Evolutionary conservation across 2,888 invertebrate genomes (phyloP), one percentile per base, ranked within the genome.

Genomic region (Sesamia inferens): DNA sequence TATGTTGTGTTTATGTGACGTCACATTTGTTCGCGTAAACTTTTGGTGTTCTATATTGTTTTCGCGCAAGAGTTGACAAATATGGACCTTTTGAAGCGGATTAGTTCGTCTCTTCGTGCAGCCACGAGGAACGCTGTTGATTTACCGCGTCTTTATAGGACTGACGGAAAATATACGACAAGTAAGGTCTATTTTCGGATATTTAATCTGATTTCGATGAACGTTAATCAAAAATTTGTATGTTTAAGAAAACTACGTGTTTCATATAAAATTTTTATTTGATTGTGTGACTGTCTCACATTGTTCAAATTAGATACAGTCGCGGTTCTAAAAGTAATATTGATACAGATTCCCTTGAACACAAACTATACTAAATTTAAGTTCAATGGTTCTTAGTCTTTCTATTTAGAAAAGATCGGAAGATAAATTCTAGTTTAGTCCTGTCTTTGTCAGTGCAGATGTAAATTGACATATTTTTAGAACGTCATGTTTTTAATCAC

Each of bases 1-100:
- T 83, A 93, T 93, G 93, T 87, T 92, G 93, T 88, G 91, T 91
- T 81, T 86, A 70, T 68, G 83, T 74, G 73, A 70, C 70, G 79
- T 68, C 68, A 73, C 72, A 68, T 76, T 73, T 68, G 68, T 78
- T 81, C 80, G 85, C 76, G 76, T 82, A 62, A 82, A 78, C 58
- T 74, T 84, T 77, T 73, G 85, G 85, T 85, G 86, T 80, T 73
- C 76, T 71, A 57, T 84, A 68, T 76, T 78, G 68, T 82, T 78
- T 76, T 75, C 75, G 73, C 81, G 78, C 44, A 81, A 81, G 78
- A 89, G 82, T 86, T 88, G 87, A 89, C 84, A 75, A 84, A 80
- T 16, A 90, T 89, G 88, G 82, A 83, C 71, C 63, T 78, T 71
- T 83, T 88, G 22, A 88, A 87, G 69, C 81, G 76, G 48, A 81